Percentiles rank a stretch among this genome's conserved stretches.
Conservation (phyloP, 2,797 vertebrate genomes). For the Anguilla obscura region DNA sequence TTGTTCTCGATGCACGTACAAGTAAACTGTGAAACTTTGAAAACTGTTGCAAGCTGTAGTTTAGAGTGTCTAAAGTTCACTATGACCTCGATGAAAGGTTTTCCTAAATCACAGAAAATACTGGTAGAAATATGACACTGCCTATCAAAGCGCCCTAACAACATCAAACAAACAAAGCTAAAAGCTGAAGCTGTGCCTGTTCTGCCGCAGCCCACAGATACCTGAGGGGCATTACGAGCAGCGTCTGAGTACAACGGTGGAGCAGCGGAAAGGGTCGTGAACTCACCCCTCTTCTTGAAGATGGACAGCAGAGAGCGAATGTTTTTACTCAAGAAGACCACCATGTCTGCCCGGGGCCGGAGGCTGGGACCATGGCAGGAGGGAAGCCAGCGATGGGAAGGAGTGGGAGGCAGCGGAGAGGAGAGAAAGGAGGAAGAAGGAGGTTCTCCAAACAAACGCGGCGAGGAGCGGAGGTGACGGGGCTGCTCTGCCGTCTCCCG, state of each 20-base stretch:
- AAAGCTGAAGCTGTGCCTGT: neutral
- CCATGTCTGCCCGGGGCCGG: constrained; percentile 71
- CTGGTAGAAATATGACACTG: neutral
- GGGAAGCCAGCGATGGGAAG: neutral
- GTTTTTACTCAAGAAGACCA: constrained; percentile 86
- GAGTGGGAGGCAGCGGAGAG: neutral
- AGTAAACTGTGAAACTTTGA: neutral
- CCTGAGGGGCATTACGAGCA: neutral
- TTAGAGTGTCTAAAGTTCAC: neutral
- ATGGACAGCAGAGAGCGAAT: constrained; percentile 81
- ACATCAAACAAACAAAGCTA: neutral
- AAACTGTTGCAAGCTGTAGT: neutral
- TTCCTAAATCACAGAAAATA: neutral
- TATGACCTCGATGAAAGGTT: neutral
- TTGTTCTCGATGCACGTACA: neutral
- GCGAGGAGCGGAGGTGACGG: neutral
- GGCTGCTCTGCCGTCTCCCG: constrained; percentile 35
- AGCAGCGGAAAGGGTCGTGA: constrained; percentile 30
- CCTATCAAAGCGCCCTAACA: neutral
- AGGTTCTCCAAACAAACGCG: neutral
- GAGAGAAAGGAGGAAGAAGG: neutral
- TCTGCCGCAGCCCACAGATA: neutral
- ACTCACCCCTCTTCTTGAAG: constrained; percentile 96
- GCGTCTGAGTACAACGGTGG: neutral
- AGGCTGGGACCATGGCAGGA: constrained; percentile 32